Base-by-base conservation (phyloP, 2,113 vertebrate genomes). In the human (Homo sapiens) region DNA sequence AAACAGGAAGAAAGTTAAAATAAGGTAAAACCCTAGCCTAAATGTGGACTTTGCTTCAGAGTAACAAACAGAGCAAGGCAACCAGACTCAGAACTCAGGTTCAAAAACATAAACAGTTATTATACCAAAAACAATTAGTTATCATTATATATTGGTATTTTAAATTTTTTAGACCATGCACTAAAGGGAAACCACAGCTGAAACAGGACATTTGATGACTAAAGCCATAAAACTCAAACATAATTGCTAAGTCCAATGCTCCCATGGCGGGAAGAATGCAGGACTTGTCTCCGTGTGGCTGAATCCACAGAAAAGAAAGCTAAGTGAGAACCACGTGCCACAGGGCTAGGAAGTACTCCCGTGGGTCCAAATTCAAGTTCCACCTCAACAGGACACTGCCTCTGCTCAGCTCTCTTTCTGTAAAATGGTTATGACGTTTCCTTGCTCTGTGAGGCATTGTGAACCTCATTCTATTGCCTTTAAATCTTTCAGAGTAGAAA, bases 181-280 rank as follows among this genome's bases (percentile, higher is more conserved):
- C 68, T 85, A 66, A 89, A 91, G 70, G 84, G 92, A 96, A 92
- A 68, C 79, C 76, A 84, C n/a, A n/a, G 94, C 78, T 52, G 38
- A 88, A 91, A 64, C 55, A 22, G 32, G 83, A 73, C 75, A 59
- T 90, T 89, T 89, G 92, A 97, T 85, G 89, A 89, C 95, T 64
- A 59, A 84, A 92, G 82, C 68, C 48, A n/a, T 96, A 96, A 86
- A 94, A 96, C 59, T 78, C 50, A 72, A 89, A 97, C 40, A n/a
- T 87, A 89, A 94, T 80, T 87, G 87, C 84, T 95, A 73, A 93
- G 80, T 45, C 35, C 6, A 3, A 5, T 50, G 66, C 40, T 85
- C 48, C 64, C 75, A 48, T 2, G 50, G 92, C 0, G 3, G 50
- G 59, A 48, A 81, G 50, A 73, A 87, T 9, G 50, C 35, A 48